Base-by-base conservation (phyloP, 2,888 invertebrate genomes). In the Ennomos erosarius region DNA sequence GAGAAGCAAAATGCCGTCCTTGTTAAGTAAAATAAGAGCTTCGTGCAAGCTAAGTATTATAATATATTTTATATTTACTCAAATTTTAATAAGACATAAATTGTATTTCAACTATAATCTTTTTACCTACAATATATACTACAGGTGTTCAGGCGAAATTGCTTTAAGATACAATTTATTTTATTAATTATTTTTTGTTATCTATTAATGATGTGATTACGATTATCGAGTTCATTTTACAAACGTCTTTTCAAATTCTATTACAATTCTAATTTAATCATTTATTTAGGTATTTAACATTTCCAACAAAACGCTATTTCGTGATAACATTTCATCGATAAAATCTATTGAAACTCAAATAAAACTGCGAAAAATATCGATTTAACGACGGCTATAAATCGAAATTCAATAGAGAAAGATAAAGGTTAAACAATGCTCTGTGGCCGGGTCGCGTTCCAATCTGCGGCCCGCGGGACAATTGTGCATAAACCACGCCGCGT, bases 401-500 rank as follows among this genome's bases (percentile, higher is more conserved):
- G 66, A 70, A 71, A 71, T 74, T 70, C 65, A 76, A 81, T 81
- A 78, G 79, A 76, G 51, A 74, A 77, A 71, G 75, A 75, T 77
- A 74, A 76, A 71, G 65, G 66, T 67, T 62, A 59, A 67, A 69
- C 74, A 65, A 57, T 68, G 66, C 51, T 46, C 54, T 46, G 55
- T 42, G 62, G 63, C 66, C 52, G 62, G 47, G 66, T 60, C 59
- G 54, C 59, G 39, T 46, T 57, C 60, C 73, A 70, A 68, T 73
- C 67, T 61, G 65, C 49, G 58, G 51, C 55, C 62, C 52, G 46
- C 67, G 55, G 62, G 62, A 88, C 88, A 88, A 87, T 87, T 73
- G 87, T 61, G 78, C 71, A 84, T 88, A 80, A 88, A 77, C 82
- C 88, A 89, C 89, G 88, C 79, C 64, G 70, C 64, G 67, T 81